Base-by-base conservation (phyloP, 2,888 invertebrate species). In the Drepana falcataria region DNA sequence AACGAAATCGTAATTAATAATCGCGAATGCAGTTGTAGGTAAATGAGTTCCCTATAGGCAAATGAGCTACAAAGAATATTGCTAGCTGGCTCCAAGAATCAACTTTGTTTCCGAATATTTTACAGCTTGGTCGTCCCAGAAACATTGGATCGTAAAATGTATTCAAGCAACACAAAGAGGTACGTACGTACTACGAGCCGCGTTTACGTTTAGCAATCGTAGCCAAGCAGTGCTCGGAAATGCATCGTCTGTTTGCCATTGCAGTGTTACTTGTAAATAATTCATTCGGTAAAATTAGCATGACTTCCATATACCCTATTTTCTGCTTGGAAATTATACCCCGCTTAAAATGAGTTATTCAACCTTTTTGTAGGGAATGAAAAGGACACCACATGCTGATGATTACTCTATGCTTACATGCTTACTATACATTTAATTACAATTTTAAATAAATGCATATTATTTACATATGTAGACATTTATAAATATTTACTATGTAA, bases 131-230 rank as follows among this genome's bases (percentile, higher is more conserved):
- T 61, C 72, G 85, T 79, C 81, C 86, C 76, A 87, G 79, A 85
- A 81, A 83, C 77, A 66, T 53, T 65, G 54, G 59, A 76, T 82
- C 86, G 83, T 88, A 87, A 89, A 89, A 81, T 73, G 69, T 83
- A 79, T 82, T 82, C 79, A 81, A 74, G 68, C 73, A 71, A 78
- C 65, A 81, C 81, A 83, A 81, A 75, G 80, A 73, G 75, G 79
- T 77, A 73, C 7, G 44, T 44, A 44, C 9, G 9, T 3, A 9
- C 9, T 61, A 35, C 51, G 7, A 61, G 63, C 60, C 53, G 56
- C 57, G 54, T 56, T 59, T 59, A 61, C 56, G 66, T 83, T 79
- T 76, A 67, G 82, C 79, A 83, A 82, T 59, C 55, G 61, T 58
- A 44, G 9, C 9, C 6, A 9, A 2, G 44, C 44, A 1, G 9